A percentile compares a stretch with the other conserved stretches of the same genome.
Evolutionary conservation across 2,113 vertebrate species (phyloP).

Genomic region (Trinectes maculatus): DNA sequence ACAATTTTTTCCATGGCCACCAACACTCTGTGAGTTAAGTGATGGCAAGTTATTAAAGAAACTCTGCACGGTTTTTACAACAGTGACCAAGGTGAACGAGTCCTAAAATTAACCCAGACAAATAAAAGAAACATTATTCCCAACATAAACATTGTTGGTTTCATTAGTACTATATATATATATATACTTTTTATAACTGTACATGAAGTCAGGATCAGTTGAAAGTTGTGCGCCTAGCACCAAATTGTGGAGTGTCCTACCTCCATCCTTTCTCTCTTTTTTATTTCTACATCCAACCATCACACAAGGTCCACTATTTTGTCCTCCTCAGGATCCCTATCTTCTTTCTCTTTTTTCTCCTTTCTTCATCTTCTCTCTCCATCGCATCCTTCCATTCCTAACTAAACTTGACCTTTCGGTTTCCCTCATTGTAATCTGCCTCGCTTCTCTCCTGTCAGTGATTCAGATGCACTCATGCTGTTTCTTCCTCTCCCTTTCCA

Average conservation of each 20-base stretch:
- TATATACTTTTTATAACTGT: no score
- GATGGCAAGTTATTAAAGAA: no score
- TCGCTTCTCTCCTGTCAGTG: slow-evolving; percentile 30
- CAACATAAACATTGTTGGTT: no score
- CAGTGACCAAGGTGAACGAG: no score
- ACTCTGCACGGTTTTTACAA: no score
- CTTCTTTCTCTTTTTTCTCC: background rate
- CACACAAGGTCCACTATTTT: background rate
- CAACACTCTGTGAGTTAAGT: no score
- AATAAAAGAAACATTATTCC: no score
- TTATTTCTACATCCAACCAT: slow-evolving; percentile 13
- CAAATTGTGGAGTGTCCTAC: background rate
- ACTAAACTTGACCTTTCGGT: slow-evolving; percentile 52
- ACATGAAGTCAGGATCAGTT: slow-evolving; percentile 14
- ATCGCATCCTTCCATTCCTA: slow-evolving; percentile 2
- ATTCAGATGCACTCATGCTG: slow-evolving; percentile 32
- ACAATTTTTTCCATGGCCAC: background rate
- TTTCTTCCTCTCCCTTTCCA: slow-evolving; percentile 1
- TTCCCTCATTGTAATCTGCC: slow-evolving; percentile 19
- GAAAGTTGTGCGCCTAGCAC: background rate
- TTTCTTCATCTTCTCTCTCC: background rate
- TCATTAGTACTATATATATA: no score
- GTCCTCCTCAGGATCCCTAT: background rate
- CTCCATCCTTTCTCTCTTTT: background rate
- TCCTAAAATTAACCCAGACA: no score